Percentiles rank a stretch among this genome's conserved stretches.
Evolutionary conservation across 2,797 vertebrate genomes (phyloP).

Genomic region (Sebastes iracundus): DNA sequence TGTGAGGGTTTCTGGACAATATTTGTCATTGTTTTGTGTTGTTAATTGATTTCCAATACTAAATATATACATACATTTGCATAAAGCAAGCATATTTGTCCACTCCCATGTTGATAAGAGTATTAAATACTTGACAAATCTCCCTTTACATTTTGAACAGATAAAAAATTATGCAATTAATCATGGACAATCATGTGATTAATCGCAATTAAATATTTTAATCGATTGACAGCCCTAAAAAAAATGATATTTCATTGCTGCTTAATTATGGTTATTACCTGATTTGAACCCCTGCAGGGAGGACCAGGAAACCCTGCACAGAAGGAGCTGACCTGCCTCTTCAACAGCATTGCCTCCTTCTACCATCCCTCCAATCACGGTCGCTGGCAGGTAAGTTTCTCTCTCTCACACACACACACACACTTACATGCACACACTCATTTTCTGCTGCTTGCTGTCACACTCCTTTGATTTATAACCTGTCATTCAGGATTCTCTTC

Average conservation of each 20-base stretch:
- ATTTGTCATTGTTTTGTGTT: too few species aligned
- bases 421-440: background rate
- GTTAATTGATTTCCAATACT: too few species aligned
- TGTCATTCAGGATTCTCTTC: constrained; percentile 43
- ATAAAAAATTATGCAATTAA: too few species aligned
- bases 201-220: too few species aligned
- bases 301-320: constrained; percentile 94
- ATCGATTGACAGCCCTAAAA: too few species aligned
- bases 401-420: background rate
- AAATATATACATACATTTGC: too few species aligned
- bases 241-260: background rate
- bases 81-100: too few species aligned
- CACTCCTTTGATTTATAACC: constrained; percentile 54
- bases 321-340: constrained; percentile 91
- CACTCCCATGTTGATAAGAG: too few species aligned
- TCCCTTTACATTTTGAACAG: too few species aligned
- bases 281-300: constrained; percentile 82
- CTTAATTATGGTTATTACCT: background rate
- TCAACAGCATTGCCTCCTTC: constrained; percentile 96
- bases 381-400: constrained; percentile 89
- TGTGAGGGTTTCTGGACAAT: too few species aligned
- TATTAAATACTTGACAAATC: too few species aligned
- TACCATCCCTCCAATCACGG: constrained; percentile 98
- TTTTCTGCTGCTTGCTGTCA: constrained; percentile 42
- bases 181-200: too few species aligned